These are phyloP conservation scores for Pteropus alecto DNA, from an alignment of 2,113 vertebrate genomes.

Conservation along the genomic window DNA sequence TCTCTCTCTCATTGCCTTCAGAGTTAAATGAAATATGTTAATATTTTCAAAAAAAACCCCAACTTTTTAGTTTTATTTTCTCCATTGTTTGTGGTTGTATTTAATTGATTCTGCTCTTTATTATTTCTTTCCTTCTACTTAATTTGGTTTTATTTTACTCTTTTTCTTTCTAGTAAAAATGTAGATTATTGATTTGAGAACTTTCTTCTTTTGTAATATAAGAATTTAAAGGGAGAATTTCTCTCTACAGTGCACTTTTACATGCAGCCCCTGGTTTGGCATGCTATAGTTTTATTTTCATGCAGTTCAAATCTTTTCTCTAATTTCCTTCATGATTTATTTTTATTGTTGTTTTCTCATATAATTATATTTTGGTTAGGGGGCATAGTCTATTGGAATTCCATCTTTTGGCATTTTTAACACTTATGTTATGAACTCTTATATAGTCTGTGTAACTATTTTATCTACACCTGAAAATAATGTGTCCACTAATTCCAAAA, in stretches of 20 bases:
- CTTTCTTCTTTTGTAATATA: neutral
- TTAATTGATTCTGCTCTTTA: neutral
- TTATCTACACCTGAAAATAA: neutral
- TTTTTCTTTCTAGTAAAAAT: neutral
- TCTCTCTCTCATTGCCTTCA: neutral
- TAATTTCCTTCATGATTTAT: neutral
- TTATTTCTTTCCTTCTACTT: neutral
- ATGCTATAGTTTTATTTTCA: neutral
- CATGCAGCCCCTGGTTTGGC: neutral
- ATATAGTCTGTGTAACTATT: neutral
- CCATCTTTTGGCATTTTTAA: neutral
- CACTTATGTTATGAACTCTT: neutral
- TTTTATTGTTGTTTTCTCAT: neutral
- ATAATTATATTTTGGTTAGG: neutral
- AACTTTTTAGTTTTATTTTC: neutral
- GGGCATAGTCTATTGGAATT: neutral
- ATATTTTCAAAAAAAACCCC: neutral
- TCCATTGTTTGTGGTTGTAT: neutral
- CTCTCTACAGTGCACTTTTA: neutral
- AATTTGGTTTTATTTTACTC: neutral
- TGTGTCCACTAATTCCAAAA: neutral
- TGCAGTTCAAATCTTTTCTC: neutral
- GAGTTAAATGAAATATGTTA: neutral
- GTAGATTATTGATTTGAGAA: neutral
- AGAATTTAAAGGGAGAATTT: neutral